These are phyloP conservation scores for Spilarctia lutea DNA, from an alignment of 2,888 invertebrate species.

Conservation along the genomic window DNA sequence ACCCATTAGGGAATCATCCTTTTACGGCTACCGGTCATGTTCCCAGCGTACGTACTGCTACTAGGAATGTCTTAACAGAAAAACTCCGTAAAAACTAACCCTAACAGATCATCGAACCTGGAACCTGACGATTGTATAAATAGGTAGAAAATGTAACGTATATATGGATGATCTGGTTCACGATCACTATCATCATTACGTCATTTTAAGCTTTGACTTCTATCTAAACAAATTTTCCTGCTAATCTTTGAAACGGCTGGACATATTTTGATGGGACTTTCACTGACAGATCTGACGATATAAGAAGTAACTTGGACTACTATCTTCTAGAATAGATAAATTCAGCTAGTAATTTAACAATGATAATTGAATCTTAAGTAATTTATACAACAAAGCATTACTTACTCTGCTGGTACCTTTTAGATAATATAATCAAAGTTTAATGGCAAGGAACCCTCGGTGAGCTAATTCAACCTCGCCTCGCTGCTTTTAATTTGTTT, in stretches of 20 bases:
- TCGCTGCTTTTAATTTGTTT: slow-evolving; percentile 20
- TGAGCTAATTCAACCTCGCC: slow-evolving; percentile 11
- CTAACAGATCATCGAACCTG: not conserved
- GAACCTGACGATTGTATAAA: not conserved
- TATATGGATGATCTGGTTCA: not conserved
- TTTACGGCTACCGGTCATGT: not conserved
- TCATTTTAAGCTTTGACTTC: not conserved
- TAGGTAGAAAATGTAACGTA: not conserved
- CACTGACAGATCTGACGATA: too few species aligned
- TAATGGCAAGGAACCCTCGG: slow-evolving; percentile 8
- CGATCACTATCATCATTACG: not conserved
- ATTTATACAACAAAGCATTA: not conserved
- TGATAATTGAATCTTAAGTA: not conserved
- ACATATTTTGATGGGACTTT: not conserved
- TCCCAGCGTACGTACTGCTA: not conserved
- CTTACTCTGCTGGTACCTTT: not conserved
- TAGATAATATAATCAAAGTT: slow-evolving; percentile 10
- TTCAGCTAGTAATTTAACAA: not conserved
- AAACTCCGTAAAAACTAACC: not conserved
- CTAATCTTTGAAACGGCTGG: too few species aligned
- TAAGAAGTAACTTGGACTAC: too few species aligned
- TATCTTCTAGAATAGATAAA: not conserved
- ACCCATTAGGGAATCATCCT: not conserved
- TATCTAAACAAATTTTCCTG: not conserved
- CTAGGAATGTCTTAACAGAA: not conserved